Evolutionary conservation across 53 echinoderm and acorn worm genomes (phyloP), one percentile per base, ranked within the genome.

Genomic region (Antedon mediterranea): DNA sequence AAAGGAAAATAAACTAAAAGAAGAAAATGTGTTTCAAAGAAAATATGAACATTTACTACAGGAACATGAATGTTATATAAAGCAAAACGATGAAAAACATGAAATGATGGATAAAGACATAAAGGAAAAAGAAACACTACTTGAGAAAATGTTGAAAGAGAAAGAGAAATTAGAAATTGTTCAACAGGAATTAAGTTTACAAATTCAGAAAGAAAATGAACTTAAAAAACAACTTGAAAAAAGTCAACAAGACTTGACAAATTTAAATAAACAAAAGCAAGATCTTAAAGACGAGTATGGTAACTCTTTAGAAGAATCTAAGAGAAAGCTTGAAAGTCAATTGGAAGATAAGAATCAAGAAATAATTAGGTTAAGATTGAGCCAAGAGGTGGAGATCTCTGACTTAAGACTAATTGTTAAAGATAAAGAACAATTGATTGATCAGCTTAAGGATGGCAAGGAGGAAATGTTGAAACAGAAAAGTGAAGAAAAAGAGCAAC

Each of bases 381-480:
- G 57, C 23, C 57, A 57, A 57, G 57, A 57, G 23, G 57, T 57
- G 57, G 57, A 57, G 23, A 57, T 57, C 2, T 57, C 15, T 57
- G 57, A 57, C 9, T 26, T 57, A 15, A 57, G 23, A 11, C 1
- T 57, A 23, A 13, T 57, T 11, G 2, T 57, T 2, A 57, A 57
- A 18, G 57, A 57, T 18, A 57, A 57, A 57, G 57, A 57, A 18
- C 15, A 15, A 18, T 57, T 57, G 57, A 13, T 57, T 57, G 15
- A 57, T 2, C 57, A 23, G 23, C 11, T 2, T 2, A 57, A 11
- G 9, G 20, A 57, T 57, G 57, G 23, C 9, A 57, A 18, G 28
- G 77, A 79, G 27, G 87, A 43, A 4, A 42, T 87, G 28, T 76
- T 75, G 78, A 76, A 34, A 8, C 84, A 90, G 75, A 76, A 84